A percentile compares a stretch with the other conserved stretches of the same genome.
These are phyloP conservation scores for Heliconius ethilla DNA, from an alignment of 2,888 invertebrate genomes.

Conservation along the genomic window DNA sequence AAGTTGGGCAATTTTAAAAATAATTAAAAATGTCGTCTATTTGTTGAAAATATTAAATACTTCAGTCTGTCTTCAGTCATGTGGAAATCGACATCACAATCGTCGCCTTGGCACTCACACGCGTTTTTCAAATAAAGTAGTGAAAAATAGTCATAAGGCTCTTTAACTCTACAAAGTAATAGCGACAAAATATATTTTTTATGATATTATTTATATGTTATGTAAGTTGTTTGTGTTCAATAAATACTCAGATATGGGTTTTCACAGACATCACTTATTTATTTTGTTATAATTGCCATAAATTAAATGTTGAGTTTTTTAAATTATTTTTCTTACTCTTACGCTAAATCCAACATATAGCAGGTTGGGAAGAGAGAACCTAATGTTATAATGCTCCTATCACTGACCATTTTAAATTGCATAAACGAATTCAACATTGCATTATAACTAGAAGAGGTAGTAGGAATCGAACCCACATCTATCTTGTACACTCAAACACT, in stretches of 20 bases:
- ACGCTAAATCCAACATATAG: neutral
- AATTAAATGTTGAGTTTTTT: neutral
- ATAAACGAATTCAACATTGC: too few relatives aligned
- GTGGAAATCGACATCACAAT: too few relatives aligned
- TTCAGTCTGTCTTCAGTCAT: too few relatives aligned
- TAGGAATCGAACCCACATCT: neutral
- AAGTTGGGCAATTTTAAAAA: too few relatives aligned
- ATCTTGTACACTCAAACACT: neutral
- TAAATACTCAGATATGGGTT: neutral
- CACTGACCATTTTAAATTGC: too few relatives aligned
- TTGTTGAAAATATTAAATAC: too few relatives aligned
- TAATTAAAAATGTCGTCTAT: too few relatives aligned
- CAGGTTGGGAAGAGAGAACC: neutral
- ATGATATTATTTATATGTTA: neutral
- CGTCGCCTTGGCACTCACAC: too few relatives aligned
- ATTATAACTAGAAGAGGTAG: neutral
- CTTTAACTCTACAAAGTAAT: too few relatives aligned
- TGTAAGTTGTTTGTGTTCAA: slow-evolving; percentile 8
- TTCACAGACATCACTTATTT: neutral
- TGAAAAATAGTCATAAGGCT: too few relatives aligned
- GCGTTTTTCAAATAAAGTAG: too few relatives aligned
- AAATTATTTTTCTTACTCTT: neutral
- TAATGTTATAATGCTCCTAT: neutral
- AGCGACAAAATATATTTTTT: too few relatives aligned
- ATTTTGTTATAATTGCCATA: neutral